Conservation (phyloP, 64 coral and sea anemone genomes). For the Cladopsammia gracilis region DNA sequence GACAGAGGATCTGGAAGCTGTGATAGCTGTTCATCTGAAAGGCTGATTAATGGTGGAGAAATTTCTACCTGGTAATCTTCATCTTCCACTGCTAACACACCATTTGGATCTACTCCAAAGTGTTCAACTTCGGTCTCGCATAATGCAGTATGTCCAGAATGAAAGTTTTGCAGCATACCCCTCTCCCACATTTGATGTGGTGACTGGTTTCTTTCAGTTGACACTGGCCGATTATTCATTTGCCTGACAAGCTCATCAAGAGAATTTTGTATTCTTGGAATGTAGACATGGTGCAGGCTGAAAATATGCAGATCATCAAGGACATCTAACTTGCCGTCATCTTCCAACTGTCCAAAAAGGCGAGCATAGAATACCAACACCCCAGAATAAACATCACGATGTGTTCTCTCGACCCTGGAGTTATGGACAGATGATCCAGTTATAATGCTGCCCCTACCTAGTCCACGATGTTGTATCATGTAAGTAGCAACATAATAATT, state of each 20-base stretch:
- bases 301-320: conserved; percentile 79
- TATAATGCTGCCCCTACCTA: conserved; percentile 29
- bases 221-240: conserved; percentile 89
- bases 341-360: conserved; percentile 83
- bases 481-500: conserved; percentile 55
- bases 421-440: conserved; percentile 69
- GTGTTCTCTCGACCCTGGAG: conserved; percentile 43
- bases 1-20: conserved; percentile 6
- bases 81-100: neutral
- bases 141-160: conserved; percentile 65
- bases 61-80: conserved; percentile 7
- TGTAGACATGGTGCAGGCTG: conserved; percentile 82
- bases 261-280: conserved; percentile 77
- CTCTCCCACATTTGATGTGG: conserved; percentile 84
- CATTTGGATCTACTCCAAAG: conserved; percentile 11
- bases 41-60: neutral
- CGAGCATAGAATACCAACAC: conserved; percentile 74
- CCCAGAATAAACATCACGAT: conserved; percentile 65
- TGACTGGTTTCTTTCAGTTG: conserved; percentile 83
- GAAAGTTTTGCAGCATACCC: conserved; percentile 89
- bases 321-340: conserved; percentile 63
- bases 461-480: conserved; percentile 56
- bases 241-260: conserved; percentile 78
- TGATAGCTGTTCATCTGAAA: neutral
- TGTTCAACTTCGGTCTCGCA: neutral